Percentiles rank a stretch among this genome's conserved stretches.
Evolutionary conservation across 1,140 invertebrate species (phyloP).

Genomic region (Drosophila trapezifrons): DNA sequence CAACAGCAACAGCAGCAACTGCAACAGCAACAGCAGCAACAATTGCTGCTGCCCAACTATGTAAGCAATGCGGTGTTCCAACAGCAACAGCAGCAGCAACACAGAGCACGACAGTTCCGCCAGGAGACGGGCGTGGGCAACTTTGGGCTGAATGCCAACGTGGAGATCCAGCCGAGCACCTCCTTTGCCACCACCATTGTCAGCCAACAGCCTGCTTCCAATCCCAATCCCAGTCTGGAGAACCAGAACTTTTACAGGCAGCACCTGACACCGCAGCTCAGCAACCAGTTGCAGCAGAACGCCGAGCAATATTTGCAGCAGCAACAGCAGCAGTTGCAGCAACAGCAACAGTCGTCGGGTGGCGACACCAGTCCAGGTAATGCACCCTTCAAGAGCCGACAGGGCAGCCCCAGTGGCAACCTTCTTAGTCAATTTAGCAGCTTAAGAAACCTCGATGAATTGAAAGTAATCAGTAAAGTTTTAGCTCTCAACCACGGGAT

Average conservation of each 20-base stretch:
- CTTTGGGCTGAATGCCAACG: conserved; percentile 74
- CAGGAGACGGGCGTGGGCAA: conserved; percentile 85
- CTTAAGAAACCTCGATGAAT: conserved; percentile 87
- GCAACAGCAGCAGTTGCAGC: conserved; percentile 62
- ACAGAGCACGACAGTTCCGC: conserved; percentile 83
- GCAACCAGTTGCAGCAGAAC: conserved; percentile 77
- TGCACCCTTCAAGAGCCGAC: conserved; percentile 67
- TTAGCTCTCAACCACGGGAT: conserved; percentile 89
- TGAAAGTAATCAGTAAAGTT: conserved; percentile 92
- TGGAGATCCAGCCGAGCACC: conserved; percentile 69
- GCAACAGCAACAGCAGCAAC: conserved; percentile 63
- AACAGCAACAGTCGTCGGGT: conserved; percentile 57
- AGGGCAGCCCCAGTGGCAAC: conserved; percentile 85
- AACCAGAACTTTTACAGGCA: conserved; percentile 83
- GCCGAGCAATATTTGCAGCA: conserved; percentile 75
- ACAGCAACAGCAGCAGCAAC: conserved; percentile 54
- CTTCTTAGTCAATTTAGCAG: conserved; percentile 86
- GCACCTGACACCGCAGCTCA: conserved; percentile 74
- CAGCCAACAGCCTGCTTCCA: conserved; percentile 50
- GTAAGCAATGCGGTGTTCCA: conserved; percentile 70
- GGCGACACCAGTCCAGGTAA: conserved; percentile 70
- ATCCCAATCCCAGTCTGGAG: conserved; percentile 61
- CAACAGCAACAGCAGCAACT: conserved; percentile 43
- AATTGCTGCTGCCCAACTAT: conserved; percentile 66
- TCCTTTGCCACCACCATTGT: conserved; percentile 70